Conservation (phyloP, 2,797 vertebrate genomes). For the Margarornis squamiger region DNA sequence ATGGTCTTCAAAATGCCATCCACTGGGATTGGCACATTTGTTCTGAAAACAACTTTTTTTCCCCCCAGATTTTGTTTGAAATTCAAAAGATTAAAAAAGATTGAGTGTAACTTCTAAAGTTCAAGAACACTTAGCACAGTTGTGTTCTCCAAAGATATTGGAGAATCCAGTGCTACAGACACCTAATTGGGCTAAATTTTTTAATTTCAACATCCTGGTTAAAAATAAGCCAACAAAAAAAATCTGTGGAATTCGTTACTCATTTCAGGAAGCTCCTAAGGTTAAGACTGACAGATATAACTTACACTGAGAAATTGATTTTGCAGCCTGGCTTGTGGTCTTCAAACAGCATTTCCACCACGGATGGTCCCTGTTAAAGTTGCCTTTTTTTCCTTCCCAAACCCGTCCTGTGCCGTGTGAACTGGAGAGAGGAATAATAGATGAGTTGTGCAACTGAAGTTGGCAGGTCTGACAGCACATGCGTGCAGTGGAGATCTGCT, state of each 20-base stretch:
- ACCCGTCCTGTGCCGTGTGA: neutral
- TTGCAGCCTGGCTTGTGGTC: neutral
- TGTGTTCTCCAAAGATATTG: neutral
- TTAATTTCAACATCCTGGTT: neutral
- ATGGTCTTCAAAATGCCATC: neutral
- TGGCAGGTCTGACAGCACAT: constrained; percentile 29
- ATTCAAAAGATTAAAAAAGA: neutral
- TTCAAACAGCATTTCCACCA: neutral
- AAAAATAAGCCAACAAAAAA: neutral
- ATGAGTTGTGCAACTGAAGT: neutral
- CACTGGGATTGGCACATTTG: neutral
- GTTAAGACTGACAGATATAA: neutral
- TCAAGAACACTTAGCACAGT: neutral
- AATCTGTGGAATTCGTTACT: neutral
- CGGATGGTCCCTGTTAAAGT: neutral
- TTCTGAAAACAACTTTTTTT: neutral
- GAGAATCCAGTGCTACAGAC: neutral
- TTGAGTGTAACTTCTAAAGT: neutral
- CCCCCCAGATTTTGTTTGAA: neutral
- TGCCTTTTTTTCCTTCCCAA: neutral
- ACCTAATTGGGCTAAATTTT: neutral
- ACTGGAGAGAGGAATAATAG: neutral
- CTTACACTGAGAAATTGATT: neutral
- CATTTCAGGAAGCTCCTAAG: neutral
- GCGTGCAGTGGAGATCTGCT: neutral